Percentiles rank a stretch among this genome's conserved stretches.
These are phyloP conservation scores for Umimayanthus kanabou DNA, from an alignment of 92 coral and sea anemone species.

Conservation along the genomic window DNA sequence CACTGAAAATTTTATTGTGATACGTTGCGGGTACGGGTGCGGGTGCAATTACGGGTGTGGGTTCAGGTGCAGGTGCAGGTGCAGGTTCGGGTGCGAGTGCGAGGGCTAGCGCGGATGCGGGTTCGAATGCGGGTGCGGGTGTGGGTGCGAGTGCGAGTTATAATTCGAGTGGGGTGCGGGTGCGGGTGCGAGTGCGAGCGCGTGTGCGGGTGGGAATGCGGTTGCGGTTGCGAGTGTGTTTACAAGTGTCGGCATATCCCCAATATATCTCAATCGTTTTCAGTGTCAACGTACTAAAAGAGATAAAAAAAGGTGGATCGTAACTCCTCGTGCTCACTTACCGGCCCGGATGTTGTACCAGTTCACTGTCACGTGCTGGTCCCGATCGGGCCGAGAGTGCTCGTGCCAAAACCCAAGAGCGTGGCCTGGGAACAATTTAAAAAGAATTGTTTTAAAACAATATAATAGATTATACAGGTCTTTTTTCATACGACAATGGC, in stretches of 20 bases:
- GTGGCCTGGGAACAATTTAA: slow-evolving; percentile 15
- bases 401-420: slow-evolving; percentile 48
- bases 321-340: not conserved
- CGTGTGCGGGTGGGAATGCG: too few species aligned
- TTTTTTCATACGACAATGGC: too few species aligned
- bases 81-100: not conserved
- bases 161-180: not conserved
- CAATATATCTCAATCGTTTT: too few species aligned
- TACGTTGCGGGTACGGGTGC: not conserved
- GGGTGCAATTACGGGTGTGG: not conserved
- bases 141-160: not conserved
- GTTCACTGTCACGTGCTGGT: slow-evolving; percentile 34
- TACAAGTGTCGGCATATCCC: not conserved
- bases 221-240: not conserved
- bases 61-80: not conserved
- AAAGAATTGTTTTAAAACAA: not conserved
- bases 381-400: slow-evolving; percentile 40
- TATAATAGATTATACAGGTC: too few species aligned
- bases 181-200: not conserved
- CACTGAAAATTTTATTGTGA: too few species aligned
- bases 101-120: too few species aligned
- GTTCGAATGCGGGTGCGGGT: not conserved
- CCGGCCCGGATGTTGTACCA: slow-evolving; percentile 34
- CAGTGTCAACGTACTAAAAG: not conserved
- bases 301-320: not conserved